Percentiles rank a stretch among this genome's conserved stretches.
These are phyloP conservation scores for Leucoma salicis DNA, from an alignment of 2,888 invertebrate genomes.

Conservation along the genomic window DNA sequence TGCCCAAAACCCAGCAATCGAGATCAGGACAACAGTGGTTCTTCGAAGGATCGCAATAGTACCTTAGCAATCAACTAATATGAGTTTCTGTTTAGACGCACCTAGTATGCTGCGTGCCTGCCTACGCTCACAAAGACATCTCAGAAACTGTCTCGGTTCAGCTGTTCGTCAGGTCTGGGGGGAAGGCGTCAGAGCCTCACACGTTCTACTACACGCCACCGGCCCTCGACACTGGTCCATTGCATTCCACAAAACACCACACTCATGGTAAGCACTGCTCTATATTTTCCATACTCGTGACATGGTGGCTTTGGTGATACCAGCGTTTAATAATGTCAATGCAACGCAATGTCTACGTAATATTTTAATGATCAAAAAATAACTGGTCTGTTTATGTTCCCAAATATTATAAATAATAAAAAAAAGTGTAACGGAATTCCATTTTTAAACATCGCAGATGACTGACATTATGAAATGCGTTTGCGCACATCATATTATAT, in stretches of 20 bases:
- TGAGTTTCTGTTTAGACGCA: constrained; percentile 84
- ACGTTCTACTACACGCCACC: constrained; percentile 90
- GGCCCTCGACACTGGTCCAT: constrained; percentile 50
- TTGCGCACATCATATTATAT: constrained; percentile 13
- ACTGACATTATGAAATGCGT: constrained; percentile 22
- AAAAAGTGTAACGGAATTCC: no score
- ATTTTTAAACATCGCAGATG: no score
- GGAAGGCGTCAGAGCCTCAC: constrained; percentile 93
- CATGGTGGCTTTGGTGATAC: constrained; percentile 9
- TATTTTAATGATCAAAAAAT: no score
- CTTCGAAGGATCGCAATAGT: not conserved
- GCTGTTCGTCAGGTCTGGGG: constrained; percentile 91
- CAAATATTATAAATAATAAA: not conserved
- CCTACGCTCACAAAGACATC: constrained; percentile 86
- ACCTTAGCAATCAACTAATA: not conserved
- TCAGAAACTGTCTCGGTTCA: constrained; percentile 87
- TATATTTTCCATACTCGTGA: not conserved
- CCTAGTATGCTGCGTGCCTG: constrained; percentile 92
- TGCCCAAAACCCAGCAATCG: not conserved
- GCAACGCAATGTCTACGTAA: no score
- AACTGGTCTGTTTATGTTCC: no score
- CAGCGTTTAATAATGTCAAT: constrained; percentile 18
- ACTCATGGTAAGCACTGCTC: constrained; percentile 44
- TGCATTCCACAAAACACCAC: constrained; percentile 58
- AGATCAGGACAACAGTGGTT: not conserved